A percentile compares a stretch with the other conserved stretches of the same genome.
Evolutionary conservation across 2,113 vertebrate species (phyloP).

Genomic region (Oenanthe melanoleuca): DNA sequence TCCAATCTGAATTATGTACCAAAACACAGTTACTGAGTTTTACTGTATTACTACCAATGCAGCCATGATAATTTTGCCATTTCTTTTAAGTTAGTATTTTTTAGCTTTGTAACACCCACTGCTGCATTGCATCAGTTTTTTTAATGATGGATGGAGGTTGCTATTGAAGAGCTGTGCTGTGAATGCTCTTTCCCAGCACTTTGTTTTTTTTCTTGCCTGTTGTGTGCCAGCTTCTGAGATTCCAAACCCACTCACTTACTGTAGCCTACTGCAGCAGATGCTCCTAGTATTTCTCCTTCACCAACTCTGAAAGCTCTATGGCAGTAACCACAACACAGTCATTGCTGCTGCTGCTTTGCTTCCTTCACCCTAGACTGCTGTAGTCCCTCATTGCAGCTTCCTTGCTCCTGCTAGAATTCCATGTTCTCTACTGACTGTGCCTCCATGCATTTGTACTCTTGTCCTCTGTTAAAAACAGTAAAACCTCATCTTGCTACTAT

Average conservation of each 20-base stretch:
- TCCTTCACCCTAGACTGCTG: not conserved
- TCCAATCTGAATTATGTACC: not conserved
- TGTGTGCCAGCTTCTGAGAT: not conserved
- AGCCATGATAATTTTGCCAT: not conserved
- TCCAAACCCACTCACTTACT: not conserved
- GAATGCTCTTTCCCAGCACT: not conserved
- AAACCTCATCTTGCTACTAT: not conserved
- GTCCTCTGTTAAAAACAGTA: not conserved
- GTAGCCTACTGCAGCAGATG: not conserved
- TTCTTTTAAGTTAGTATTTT: not conserved
- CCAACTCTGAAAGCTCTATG: not conserved
- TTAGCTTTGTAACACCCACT: not conserved
- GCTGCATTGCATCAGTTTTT: not conserved
- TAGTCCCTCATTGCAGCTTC: not conserved
- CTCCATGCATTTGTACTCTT: not conserved
- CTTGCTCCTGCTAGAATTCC: fast-evolving
- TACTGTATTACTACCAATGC: not conserved
- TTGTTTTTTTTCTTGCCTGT: not conserved
- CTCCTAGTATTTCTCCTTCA: not conserved
- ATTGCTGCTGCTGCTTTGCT: not conserved
- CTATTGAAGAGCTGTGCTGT: not conserved
- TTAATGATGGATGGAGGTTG: not conserved
- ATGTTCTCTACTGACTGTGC: not conserved
- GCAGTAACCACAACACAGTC: not conserved
- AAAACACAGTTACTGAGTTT: not conserved